A percentile compares a stretch with the other conserved stretches of the same genome.
Evolutionary conservation across 2,113 vertebrate genomes (phyloP).

Genomic region (Falco punctatus): DNA sequence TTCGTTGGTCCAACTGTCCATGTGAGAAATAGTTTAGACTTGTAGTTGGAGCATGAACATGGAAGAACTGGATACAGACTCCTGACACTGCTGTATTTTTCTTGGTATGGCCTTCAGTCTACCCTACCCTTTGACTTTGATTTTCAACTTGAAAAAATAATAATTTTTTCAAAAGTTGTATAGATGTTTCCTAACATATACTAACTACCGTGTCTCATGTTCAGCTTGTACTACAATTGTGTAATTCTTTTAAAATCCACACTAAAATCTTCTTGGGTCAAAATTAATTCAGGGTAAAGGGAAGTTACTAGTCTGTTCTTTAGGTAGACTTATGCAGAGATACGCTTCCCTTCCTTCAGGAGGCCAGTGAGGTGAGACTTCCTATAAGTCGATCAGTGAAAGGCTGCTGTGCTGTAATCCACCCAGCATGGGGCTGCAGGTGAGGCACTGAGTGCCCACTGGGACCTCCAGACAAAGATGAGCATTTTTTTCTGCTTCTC

Average conservation of each 20-base stretch:
- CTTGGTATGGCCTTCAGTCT: background rate
- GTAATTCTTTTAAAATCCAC: background rate
- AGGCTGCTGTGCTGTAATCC: background rate
- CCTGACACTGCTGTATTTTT: background rate
- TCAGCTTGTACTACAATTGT: background rate
- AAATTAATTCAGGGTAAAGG: background rate
- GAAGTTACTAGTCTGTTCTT: background rate
- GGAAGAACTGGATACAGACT: background rate
- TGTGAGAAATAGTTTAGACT: background rate
- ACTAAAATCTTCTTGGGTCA: background rate
- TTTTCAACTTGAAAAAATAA: background rate
- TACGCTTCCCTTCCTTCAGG: background rate
- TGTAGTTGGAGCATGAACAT: background rate
- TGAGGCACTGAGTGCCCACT: background rate
- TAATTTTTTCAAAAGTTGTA: background rate
- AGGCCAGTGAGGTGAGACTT: background rate
- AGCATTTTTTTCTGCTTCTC: background rate
- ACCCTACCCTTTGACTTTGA: background rate
- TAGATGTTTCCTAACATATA: background rate
- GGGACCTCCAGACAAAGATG: background rate
- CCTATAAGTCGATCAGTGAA: background rate
- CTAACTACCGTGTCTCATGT: background rate
- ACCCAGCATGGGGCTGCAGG: accelerated
- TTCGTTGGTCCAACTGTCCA: background rate
- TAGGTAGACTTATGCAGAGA: background rate